phyloP scores from a whole-genome alignment of 1,140 invertebrate genomes.

The Pantala flavescens region DNA sequence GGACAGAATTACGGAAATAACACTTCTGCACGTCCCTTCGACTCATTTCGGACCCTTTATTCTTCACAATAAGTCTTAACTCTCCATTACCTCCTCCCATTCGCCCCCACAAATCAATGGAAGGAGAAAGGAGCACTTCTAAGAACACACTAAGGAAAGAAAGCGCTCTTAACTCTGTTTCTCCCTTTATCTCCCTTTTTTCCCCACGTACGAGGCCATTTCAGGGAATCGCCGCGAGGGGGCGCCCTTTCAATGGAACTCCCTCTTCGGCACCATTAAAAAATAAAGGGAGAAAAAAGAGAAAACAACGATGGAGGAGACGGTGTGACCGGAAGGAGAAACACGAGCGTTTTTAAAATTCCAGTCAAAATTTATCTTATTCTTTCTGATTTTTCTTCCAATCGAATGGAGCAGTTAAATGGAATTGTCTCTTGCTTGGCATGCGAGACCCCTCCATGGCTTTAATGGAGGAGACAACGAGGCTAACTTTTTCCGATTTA shows the following conservation, averaged over 20 bases:
- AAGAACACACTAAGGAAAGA: background rate
- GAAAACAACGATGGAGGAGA: background rate
- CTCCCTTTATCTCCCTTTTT: no score
- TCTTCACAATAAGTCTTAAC: no score
- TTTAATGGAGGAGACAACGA: no score
- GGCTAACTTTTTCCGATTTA: no score
- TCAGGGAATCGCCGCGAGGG: background rate
- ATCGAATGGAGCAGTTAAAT: no score
- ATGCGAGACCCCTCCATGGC: no score
- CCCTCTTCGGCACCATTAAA: background rate
- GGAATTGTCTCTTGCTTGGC: no score
- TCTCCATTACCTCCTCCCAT: no score
- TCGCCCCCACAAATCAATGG: background rate
- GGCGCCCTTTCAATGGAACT: background rate
- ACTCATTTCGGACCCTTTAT: no score
- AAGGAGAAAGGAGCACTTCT: background rate
- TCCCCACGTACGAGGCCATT: background rate
- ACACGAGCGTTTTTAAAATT: background rate
- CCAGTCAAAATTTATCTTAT: background rate
- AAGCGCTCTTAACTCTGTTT: background rate
- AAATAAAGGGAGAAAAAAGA: background rate
- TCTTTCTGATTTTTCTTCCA: no score
- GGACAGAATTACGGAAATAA: no score
- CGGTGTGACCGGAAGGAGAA: background rate
- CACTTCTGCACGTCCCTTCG: no score